Evolutionary conservation across 2,888 invertebrate species (phyloP), one percentile per base, ranked within the genome.

Genomic region (Neoaliturus tenellus): DNA sequence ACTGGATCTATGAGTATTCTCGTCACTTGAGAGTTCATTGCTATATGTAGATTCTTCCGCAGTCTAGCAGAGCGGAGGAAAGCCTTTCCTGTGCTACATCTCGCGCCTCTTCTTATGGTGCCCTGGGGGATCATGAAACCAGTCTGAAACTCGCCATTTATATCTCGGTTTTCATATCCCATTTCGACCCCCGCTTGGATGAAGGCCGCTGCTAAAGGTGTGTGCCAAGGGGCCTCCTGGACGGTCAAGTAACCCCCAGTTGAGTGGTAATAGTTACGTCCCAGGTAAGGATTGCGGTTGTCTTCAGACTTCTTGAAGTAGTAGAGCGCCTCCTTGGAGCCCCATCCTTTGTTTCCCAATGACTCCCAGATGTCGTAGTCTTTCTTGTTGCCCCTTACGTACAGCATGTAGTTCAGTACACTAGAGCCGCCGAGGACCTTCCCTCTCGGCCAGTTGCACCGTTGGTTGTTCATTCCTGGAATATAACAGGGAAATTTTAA

Each of bases 231-330:
- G 0, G 97, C 95, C 91, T 98, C 97, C 8, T 96, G 94, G 1
- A 98, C 93, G 0, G 97, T 97, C 33, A 97, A 90, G 88, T 95
- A 96, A 1, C 97, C 97, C 0, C 97, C 97, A 0, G 93, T 94
- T 3, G 94, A 93, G 88, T 97, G 97, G 88, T 96, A 97, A 0
- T 94, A 94, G 0, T 96, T 97, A 83, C 94, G 92, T 0, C 95
- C 92, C 85, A 98, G 90, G 88, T 96, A 97, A 0, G 97, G 97
- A 89, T 96, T 98, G 88, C 94, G 93, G 88, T 97, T 98, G 90
- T 98, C 97, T 91, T 98, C 98, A 0, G 97, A 97, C 90, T 98
- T 98, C 89, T 96, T 97, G 90, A 97, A 97, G 89, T 97, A 97
- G 88, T 95, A 93, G 10, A 97, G 91, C 0, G 95, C 95, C 86